A percentile compares a stretch with the other conserved stretches of the same genome.
These are phyloP conservation scores for Caenorhabditis panamensis DNA, from an alignment of 2,888 invertebrate genomes.

Conservation along the genomic window DNA sequence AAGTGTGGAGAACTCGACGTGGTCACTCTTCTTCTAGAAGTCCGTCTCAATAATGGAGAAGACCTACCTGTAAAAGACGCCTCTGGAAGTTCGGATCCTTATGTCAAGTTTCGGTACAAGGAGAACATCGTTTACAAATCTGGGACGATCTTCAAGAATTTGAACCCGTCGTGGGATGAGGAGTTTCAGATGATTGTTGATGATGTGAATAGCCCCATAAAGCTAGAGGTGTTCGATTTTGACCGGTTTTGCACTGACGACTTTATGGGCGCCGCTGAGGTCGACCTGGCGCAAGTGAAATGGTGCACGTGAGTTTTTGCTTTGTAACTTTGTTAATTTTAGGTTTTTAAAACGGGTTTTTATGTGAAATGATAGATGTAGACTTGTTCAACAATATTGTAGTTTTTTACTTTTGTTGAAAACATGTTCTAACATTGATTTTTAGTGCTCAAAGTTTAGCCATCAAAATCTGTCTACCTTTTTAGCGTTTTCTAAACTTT, in stretches of 20 bases:
- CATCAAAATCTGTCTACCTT: no score
- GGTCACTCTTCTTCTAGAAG: slow-evolving; percentile 76
- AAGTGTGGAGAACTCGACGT: slow-evolving; percentile 56
- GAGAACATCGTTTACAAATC: slow-evolving; percentile 91
- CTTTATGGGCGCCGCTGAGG: slow-evolving; percentile 93
- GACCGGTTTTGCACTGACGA: slow-evolving; percentile 95
- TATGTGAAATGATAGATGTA: no score
- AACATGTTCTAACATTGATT: no score
- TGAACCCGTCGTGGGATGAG: slow-evolving; percentile 99
- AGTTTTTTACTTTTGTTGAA: no score
- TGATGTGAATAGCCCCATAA: slow-evolving; percentile 89
- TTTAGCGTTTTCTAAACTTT: no score
- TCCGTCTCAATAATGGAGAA: slow-evolving; percentile 78
- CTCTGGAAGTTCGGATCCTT: slow-evolving; percentile 79
- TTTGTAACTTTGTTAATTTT: no score
- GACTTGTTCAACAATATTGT: no score
- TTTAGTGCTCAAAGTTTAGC: no score
- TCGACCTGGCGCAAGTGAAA: slow-evolving; percentile 85
- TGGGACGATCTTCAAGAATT: slow-evolving; percentile 92
- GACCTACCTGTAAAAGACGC: slow-evolving; percentile 79
- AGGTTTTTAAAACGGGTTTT: no score
- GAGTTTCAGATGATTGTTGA: slow-evolving; percentile 93
- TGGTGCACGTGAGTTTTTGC: slow-evolving; percentile 77
- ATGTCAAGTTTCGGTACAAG: slow-evolving; percentile 80
- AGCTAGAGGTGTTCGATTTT: slow-evolving; percentile 95